phyloP scores from a whole-genome alignment of 1,140 invertebrate genomes.

The Leptinotarsa lineolata region DNA sequence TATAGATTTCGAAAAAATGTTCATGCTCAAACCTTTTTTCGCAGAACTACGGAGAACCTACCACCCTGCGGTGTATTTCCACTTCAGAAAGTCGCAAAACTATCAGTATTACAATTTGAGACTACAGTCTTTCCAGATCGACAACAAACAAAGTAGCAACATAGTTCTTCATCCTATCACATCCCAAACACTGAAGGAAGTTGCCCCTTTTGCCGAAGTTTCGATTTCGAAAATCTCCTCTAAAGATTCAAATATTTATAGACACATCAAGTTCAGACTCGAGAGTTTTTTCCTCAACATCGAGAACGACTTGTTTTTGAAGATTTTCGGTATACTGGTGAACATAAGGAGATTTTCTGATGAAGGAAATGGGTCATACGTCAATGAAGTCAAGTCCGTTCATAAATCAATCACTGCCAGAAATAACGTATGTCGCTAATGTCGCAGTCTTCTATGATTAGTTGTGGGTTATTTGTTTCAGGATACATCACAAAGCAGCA shows the following conservation, averaged over 20 bases:
- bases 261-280: constrained; percentile 72
- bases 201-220: constrained; percentile 70
- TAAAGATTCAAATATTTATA: constrained; percentile 62
- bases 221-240: constrained; percentile 61
- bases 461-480: background rate
- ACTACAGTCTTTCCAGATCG: constrained; percentile 69
- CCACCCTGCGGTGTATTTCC: constrained; percentile 76
- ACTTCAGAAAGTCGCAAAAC: constrained; percentile 71
- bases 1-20: constrained; percentile 83
- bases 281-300: constrained; percentile 76
- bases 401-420: constrained; percentile 38
- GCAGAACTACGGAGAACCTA: constrained; percentile 76
- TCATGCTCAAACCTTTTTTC: constrained; percentile 85
- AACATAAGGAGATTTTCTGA: constrained; percentile 42
- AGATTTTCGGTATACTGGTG: constrained; percentile 38
- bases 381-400: constrained; percentile 45
- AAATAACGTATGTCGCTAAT: constrained; percentile 36
- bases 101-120: constrained; percentile 71
- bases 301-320: constrained; percentile 74
- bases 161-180: constrained; percentile 70
- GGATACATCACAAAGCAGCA: background rate
- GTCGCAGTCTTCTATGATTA: no score
- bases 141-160: constrained; percentile 82
- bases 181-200: constrained; percentile 53
- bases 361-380: constrained; percentile 37